phyloP scores from a whole-genome alignment of 1,140 invertebrate species.

The Drosophila gunungcola region DNA sequence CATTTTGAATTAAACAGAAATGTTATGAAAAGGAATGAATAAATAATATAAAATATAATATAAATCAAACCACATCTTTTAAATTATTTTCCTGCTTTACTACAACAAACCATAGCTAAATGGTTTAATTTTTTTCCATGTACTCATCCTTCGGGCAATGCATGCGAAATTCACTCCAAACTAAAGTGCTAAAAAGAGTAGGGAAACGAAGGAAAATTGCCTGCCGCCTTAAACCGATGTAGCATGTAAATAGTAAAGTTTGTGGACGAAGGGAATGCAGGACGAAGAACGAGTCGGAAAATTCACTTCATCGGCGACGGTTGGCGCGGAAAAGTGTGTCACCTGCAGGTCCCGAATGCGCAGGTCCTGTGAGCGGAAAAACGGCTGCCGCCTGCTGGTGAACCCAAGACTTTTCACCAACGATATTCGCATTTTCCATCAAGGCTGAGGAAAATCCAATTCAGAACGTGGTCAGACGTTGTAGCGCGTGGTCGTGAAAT shows the following conservation, averaged over 20 bases:
- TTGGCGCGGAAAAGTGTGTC: slow-evolving; percentile 78
- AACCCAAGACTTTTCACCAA: slow-evolving; percentile 10
- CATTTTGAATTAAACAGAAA: too few relatives aligned
- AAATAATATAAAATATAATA: too few relatives aligned
- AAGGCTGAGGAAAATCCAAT: slow-evolving; percentile 17
- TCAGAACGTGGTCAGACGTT: slow-evolving; percentile 77
- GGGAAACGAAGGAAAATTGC: slow-evolving; percentile 25
- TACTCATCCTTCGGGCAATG: slow-evolving; percentile 50
- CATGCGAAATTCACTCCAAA: slow-evolving; percentile 69
- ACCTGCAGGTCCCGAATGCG: slow-evolving; percentile 63
- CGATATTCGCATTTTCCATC: slow-evolving; percentile 24
- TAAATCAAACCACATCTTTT: too few relatives aligned
- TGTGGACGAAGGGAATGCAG: slow-evolving; percentile 1
- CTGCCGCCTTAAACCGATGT: slow-evolving; percentile 64
- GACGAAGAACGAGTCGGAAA: slow-evolving; percentile 21
- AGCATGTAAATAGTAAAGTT: slow-evolving; percentile 70
- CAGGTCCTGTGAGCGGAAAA: slow-evolving; percentile 61
- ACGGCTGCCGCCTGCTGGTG: slow-evolving; percentile 35
- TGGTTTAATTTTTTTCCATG: not conserved
- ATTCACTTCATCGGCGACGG: slow-evolving; percentile 59
- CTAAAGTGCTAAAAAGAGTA: slow-evolving; percentile 26
- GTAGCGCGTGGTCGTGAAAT: slow-evolving; percentile 73
- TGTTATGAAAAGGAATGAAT: too few relatives aligned
- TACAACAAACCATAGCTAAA: too few relatives aligned
- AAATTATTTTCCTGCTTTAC: too few relatives aligned